Evolutionary conservation across 2,888 invertebrate species (phyloP).

Genomic region (Papilio gigon): DNA sequence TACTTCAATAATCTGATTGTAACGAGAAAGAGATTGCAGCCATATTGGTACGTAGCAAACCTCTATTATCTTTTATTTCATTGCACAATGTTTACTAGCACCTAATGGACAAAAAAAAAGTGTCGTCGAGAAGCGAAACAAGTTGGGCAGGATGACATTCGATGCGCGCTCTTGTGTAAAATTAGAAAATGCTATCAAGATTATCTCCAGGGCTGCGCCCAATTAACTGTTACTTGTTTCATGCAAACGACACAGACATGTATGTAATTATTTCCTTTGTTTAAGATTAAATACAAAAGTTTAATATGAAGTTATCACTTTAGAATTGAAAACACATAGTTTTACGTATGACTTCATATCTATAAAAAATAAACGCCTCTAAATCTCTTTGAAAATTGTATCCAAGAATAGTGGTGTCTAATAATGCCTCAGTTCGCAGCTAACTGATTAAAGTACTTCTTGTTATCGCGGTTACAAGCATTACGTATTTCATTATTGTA

Average conservation of each 20-base stretch:
- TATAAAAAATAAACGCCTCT: background rate
- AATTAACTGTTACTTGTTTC: slow-evolving; percentile 35
- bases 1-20: background rate
- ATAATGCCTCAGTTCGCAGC: background rate
- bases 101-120: slow-evolving; percentile 49
- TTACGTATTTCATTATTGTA: slow-evolving; percentile 12
- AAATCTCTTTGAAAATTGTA: no score
- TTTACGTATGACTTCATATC: background rate
- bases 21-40: background rate
- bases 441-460: background rate
- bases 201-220: slow-evolving; percentile 40
- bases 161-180: slow-evolving; percentile 54
- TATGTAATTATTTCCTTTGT: background rate
- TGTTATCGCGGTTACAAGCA: background rate
- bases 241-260: slow-evolving; percentile 31
- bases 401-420: no score
- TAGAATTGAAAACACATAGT: background rate
- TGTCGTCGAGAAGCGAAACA: slow-evolving; percentile 47
- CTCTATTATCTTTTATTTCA: slow-evolving; percentile 41
- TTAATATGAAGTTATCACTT: background rate
- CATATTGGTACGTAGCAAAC: slow-evolving; percentile 11
- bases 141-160: slow-evolving; percentile 52
- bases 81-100: slow-evolving; percentile 44
- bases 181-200: slow-evolving; percentile 47
- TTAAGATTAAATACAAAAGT: background rate